Base-by-base conservation (phyloP, 2,888 invertebrate species). In the Lydus trimaculatus region DNA sequence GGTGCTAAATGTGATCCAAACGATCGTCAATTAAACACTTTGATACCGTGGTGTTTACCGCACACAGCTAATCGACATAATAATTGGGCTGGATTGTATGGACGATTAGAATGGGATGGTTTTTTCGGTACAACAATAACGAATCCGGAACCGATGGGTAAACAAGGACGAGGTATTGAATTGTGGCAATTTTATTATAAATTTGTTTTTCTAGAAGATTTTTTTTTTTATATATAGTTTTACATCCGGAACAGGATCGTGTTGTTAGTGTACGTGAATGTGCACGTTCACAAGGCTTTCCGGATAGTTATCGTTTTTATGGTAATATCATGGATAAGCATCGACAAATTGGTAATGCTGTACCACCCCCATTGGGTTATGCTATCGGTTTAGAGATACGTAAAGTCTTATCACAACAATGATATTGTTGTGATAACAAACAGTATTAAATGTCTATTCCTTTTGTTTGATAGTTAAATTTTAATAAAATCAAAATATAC, bases 101-200 rank as follows among this genome's bases (percentile, higher is more conserved):
- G 91, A 4, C 89, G 95, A 36, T 84, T 95, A 13, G 91, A 92
- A 72, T 94, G 94, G 94, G 91, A 92, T 78, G 94, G 94, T 4
- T 94, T 92, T 87, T 95, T 95, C 84, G 91, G 92, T 75, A 95
- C 95, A 0, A 95, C 94, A 0, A 90, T 93, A 69, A 92, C 92
- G 31, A 95, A 95, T 86, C 95, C 95, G 23, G 95, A 95, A 83
- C 95, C 95, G 1, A 95, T 95, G 94, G 94, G 94, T 72, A 95
- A 95, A 87, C 94, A 94, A 87, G 95, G 95, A 63, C 89, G 94
- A 77, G 84, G 84, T 84, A 13, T 4, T 0, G 2, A 15, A 36
- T 15, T 36, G 2, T 15, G 71, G 68, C 69, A 20, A 48, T 17
- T 25, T 58, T 31, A n/a, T 64, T 25, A 6, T 39, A 1, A 31